A percentile compares a stretch with the other conserved stretches of the same genome.
phyloP scores from a whole-genome alignment of 2,888 invertebrate genomes.

The Watsonalla cultraria region DNA sequence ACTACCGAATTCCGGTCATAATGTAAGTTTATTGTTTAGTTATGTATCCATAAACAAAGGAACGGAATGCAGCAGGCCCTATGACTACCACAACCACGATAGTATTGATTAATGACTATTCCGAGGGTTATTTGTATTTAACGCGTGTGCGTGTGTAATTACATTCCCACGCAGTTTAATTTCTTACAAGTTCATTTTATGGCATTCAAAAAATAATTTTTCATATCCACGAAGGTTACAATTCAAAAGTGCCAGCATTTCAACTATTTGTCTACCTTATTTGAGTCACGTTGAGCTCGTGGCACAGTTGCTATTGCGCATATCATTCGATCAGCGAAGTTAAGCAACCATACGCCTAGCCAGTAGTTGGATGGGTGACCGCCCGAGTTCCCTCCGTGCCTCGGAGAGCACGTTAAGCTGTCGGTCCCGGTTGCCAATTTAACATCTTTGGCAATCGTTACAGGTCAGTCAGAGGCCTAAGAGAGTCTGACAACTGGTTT shows the following conservation, averaged over 20 bases:
- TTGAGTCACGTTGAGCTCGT: not conserved
- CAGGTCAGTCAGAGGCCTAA: no score
- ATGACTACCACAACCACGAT: not conserved
- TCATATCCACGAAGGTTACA: not conserved
- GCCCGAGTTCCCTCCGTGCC: no score
- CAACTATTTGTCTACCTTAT: not conserved
- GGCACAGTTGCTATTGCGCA: no score
- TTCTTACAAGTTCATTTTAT: not conserved
- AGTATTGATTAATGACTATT: not conserved
- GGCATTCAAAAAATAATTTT: not conserved
- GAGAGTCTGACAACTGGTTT: no score
- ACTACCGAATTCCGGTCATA: not conserved
- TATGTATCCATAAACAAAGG: not conserved
- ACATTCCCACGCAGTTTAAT: not conserved
- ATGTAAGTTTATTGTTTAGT: not conserved
- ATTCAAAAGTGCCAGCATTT: not conserved
- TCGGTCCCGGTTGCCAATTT: no score
- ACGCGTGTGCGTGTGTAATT: not conserved
- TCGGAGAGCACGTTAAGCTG: no score
- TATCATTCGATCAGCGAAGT: no score
- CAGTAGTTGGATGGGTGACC: no score
- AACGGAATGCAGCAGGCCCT: not conserved
- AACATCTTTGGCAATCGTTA: no score
- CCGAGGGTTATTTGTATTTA: not conserved
- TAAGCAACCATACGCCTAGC: no score